Evolutionary conservation across 2,888 invertebrate genomes (phyloP), one percentile per base, ranked within the genome.

Genomic region (Athalia cordata): DNA sequence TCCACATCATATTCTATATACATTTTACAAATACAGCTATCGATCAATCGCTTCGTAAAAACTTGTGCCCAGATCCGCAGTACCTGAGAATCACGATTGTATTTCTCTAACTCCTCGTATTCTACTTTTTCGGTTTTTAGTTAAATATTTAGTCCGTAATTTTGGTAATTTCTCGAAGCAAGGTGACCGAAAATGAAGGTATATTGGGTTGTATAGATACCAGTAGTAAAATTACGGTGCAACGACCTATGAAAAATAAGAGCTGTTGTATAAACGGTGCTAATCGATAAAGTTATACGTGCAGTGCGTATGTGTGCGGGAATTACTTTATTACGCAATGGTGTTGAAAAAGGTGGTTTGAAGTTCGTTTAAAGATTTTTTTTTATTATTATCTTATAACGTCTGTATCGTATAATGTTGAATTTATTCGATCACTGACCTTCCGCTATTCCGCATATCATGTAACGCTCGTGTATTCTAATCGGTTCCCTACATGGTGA

Each of bases 361-460:
- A 2, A 29, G 29, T 29, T 29, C 29, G 29, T 29, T 29, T 0
- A 2, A 29, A 29, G 29, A 29, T 29, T 29, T 29, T 29, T 29
- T 29, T 29, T 29, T 29, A 1, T 29, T 29, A 29, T 29, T 29
- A 29, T 29, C 29, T 29, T 29, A 29, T 29, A 29, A 29, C 1
- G 29, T 29, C 2, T 29, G 29, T 29, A 29, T 55, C 4, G 68
- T 47, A 59, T 15, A n/a, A 68, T n/a, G 57, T 47, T 3, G 59
- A 8, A 52, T 57, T 59, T 45, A 13, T 9, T 52, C 75, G 75
- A 62, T 75, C 62, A 50, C 52, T 75, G 75, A 75, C 75, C 75
- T 62, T 7, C 11, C 62, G 62, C 72, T 72, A 59, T 9, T 5
- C 43, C 8, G 29, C 29, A 29, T 29, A 29, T 29, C 29, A 29